These are phyloP conservation scores for Archocentrus centrarchus DNA, from an alignment of 2,113 vertebrate species.

Conservation along the genomic window DNA sequence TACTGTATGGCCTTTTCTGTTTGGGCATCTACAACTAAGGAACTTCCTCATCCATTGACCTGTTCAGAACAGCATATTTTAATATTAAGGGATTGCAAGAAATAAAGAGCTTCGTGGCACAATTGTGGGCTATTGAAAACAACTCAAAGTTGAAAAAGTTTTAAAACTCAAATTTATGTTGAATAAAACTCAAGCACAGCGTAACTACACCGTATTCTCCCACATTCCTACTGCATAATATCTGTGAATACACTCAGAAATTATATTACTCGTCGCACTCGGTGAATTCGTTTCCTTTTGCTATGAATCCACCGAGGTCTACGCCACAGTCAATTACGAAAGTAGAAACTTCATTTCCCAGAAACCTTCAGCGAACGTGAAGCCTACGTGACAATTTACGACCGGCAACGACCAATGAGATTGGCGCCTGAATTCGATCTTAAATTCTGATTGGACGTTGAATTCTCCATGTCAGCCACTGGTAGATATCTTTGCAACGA, in stretches of 20 bases:
- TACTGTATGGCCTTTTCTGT: background rate
- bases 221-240: background rate
- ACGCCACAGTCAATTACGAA: background rate
- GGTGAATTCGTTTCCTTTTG: background rate
- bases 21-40: background rate
- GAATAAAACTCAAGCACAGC: background rate
- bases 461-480: background rate
- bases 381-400: background rate
- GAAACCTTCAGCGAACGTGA: background rate
- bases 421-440: fast-evolving
- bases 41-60: background rate
- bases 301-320: background rate
- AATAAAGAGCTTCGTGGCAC: background rate
- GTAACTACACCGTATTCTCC: background rate
- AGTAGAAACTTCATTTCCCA: conserved; percentile 41
- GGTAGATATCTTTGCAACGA: no score
- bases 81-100: background rate
- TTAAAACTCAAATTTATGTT: background rate
- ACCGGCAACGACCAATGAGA: conserved; percentile 15
- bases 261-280: background rate
- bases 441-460: conserved; percentile 42
- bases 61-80: background rate
- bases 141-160: background rate
- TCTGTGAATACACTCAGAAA: background rate
- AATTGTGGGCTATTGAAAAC: background rate